phyloP scores from a whole-genome alignment of 1,140 invertebrate species.

The Bombus impatiens region DNA sequence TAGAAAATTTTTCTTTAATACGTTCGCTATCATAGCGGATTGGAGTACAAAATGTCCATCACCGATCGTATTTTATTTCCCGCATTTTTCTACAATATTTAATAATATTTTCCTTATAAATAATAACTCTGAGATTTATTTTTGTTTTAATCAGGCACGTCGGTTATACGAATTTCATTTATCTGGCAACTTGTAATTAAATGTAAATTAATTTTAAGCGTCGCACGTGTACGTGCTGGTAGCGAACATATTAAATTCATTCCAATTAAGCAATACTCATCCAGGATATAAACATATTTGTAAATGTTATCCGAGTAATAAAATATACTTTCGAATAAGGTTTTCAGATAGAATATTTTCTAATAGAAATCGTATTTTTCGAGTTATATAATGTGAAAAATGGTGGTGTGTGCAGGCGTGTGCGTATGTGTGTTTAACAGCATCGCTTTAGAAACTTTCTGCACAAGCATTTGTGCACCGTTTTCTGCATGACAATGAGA shows the following conservation, averaged over 20 bases:
- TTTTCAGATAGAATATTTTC: background rate
- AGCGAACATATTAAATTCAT: background rate
- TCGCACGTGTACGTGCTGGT: background rate
- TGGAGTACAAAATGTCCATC: no score
- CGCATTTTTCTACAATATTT: no score
- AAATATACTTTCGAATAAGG: background rate
- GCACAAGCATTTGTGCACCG: background rate
- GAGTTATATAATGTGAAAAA: background rate
- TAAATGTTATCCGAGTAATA: background rate
- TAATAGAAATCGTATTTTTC: background rate
- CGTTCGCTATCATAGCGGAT: no score
- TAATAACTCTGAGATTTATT: background rate
- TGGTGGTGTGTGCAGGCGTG: background rate
- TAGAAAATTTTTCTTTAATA: background rate
- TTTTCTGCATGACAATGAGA: slow-evolving; percentile 52
- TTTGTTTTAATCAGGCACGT: background rate
- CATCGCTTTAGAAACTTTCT: background rate
- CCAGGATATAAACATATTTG: background rate
- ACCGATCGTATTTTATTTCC: no score
- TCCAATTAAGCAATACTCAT: background rate
- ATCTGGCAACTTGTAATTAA: background rate
- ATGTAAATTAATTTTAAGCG: background rate
- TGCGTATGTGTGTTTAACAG: background rate
- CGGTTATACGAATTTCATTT: background rate
- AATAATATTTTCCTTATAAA: background rate